Evolutionary conservation across 2,888 invertebrate species (phyloP).

Genomic region (Ommatoiulus sabulosus): DNA sequence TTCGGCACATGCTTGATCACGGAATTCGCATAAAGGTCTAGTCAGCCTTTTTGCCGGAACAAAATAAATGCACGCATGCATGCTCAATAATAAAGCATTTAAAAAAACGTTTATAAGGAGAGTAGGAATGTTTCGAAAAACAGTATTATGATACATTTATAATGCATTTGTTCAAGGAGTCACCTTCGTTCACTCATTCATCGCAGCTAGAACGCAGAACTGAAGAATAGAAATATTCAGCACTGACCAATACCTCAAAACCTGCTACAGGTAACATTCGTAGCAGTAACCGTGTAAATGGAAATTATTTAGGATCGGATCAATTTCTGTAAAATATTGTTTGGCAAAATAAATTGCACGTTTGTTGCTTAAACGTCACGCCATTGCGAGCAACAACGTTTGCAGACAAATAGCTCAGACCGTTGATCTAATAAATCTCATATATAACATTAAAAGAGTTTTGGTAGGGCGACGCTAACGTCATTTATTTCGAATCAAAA

Average conservation of each 20-base stretch:
- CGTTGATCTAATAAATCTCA: background rate
- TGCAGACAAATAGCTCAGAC: conserved; percentile 24
- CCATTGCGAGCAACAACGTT: background rate
- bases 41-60: background rate
- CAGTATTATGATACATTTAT: background rate
- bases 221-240: background rate
- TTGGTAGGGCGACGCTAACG: background rate
- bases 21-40: background rate
- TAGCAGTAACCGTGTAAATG: background rate
- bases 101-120: background rate
- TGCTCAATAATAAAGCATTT: background rate
- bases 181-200: background rate
- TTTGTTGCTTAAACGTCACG: background rate
- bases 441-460: background rate
- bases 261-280: background rate
- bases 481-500: background rate
- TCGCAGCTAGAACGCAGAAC: background rate
- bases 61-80: background rate
- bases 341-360: background rate
- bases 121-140: background rate
- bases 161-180: background rate
- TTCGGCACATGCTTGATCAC: background rate
- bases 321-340: background rate
- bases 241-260: background rate
- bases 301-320: background rate